Evolutionary conservation across 2,113 vertebrate species (phyloP).

Genomic region (Regulus satrapa): DNA sequence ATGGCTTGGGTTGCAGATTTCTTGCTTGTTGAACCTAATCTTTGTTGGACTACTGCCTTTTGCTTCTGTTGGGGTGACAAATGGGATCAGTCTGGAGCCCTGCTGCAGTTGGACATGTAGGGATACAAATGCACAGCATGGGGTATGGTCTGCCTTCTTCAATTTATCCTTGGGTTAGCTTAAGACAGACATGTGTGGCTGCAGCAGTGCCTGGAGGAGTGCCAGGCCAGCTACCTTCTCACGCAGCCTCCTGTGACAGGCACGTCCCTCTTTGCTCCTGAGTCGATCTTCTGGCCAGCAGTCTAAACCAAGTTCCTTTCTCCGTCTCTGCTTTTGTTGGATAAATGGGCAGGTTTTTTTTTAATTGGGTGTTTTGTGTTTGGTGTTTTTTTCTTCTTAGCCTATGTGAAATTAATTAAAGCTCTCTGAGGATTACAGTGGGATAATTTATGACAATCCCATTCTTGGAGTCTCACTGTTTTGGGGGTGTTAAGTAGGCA

Average conservation of each 20-base stretch:
- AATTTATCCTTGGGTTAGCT: accelerated
- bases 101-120: neutral
- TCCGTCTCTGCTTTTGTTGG: neutral
- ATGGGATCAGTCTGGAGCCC: neutral
- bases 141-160: neutral
- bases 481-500: neutral
- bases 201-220: neutral
- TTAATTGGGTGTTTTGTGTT: accelerated
- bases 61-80: neutral
- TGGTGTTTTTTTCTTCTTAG: neutral
- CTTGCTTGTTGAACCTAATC: neutral
- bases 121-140: neutral
- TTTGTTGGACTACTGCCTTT: neutral
- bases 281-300: neutral
- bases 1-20: neutral
- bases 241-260: accelerated
- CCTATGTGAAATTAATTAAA: neutral
- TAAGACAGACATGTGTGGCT: neutral
- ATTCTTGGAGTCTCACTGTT: neutral
- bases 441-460: neutral
- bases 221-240: neutral
- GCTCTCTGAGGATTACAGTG: neutral
- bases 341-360: accelerated
- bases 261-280: neutral
- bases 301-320: neutral